Base-by-base conservation (phyloP, 2,888 invertebrate genomes). In the Zaprionus lineosus region DNA sequence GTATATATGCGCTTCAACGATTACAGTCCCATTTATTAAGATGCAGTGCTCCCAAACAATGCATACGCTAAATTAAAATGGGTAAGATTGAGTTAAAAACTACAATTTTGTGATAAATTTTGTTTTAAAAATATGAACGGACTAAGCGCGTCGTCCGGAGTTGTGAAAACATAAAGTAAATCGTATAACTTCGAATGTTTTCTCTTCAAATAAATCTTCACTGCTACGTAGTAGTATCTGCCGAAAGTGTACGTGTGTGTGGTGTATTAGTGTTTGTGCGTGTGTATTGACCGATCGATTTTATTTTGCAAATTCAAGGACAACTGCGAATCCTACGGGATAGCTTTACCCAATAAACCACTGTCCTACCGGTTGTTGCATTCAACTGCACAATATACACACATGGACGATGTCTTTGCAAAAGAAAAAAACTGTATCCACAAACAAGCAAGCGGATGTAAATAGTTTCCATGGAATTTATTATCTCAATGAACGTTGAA, bases 301-400 rank as follows among this genome's bases (percentile, higher is more conserved):
- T 83, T 82, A 79, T 83, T 82, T 85, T 85, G 86, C 82, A 74
- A 83, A 77, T 82, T 82, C 82, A 82, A 82, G 82, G 82, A 82
- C 86, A 82, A 76, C 63, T 58, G 29, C 46, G 44, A 75, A 73
- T 81, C 79, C 79, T 84, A 52, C 62, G 79, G 83, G 79, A 82
- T 66, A 79, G 53, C 53, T 39, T 36, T 33, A 36, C 40, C 52
- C 31, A 28, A 50, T 33, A 51, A 57, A 47, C 36, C 37, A 15
- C 29, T 33, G 19, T 3, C 11, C 15, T 14, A 28, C 16, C 36
- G 33, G 21, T 50, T 2, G 31, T 29, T 59, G 46, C 8, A 36
- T 15, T n/a, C 11, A 47, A 37, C 33, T 29, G 21, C 6, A 24
- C 58, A 36, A 33, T 43, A 33, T n/a, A 19, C 2, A 19, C 3